A percentile compares a stretch with the other conserved stretches of the same genome.
Evolutionary conservation across 2,113 vertebrate genomes (phyloP).

Genomic region (Oncorhynchus tshawytscha): DNA sequence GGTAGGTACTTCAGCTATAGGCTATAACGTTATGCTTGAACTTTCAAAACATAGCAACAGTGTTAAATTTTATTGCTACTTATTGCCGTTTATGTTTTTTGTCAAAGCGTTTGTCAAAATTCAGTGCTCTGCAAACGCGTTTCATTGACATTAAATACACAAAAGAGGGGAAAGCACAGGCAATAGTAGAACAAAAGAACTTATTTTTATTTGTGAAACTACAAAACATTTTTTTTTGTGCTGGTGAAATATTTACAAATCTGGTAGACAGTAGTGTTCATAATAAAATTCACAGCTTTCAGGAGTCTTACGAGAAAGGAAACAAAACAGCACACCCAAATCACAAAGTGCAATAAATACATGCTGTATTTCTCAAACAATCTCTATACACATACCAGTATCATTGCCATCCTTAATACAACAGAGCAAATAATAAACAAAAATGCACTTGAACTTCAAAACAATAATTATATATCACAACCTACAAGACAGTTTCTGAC

Average conservation of each 20-base stretch:
- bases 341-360: constrained; percentile 82
- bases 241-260: constrained; percentile 82
- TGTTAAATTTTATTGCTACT: too few species aligned
- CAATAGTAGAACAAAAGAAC: constrained; percentile 65
- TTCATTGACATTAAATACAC: not conserved
- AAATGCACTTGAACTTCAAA: constrained; percentile 46
- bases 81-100: too few species aligned
- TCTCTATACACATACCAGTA: constrained; percentile 41
- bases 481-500: constrained; percentile 46
- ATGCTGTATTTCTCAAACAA: constrained; percentile 44
- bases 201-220: constrained; percentile 80
- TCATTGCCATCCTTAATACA: constrained; percentile 51
- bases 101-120: too few species aligned
- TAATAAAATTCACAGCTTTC: constrained; percentile 82
- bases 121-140: too few species aligned
- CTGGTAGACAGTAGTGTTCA: constrained; percentile 73
- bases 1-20: too few species aligned
- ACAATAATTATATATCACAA: constrained; percentile 41
- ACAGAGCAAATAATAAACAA: constrained; percentile 45
- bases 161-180: constrained; percentile 1
- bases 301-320: constrained; percentile 59
- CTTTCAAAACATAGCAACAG: too few species aligned
- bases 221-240: constrained; percentile 75
- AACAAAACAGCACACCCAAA: constrained; percentile 64
- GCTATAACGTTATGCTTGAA: too few species aligned